Evolutionary conservation across 2,113 vertebrate species (phyloP).

Genomic region (Chaetodon auriga): DNA sequence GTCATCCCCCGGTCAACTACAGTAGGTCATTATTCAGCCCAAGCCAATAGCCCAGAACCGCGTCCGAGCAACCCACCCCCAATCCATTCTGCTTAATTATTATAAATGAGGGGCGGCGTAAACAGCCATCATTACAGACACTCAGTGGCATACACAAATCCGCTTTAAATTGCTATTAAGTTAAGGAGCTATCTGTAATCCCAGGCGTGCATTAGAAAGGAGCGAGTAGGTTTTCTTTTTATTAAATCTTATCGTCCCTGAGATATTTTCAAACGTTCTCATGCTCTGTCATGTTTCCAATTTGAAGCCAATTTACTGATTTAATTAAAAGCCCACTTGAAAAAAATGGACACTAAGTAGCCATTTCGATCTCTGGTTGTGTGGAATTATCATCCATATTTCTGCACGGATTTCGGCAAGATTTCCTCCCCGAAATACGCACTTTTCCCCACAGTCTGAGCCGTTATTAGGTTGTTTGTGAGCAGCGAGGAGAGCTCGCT

Average conservation of each 20-base stretch:
- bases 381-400: constrained; percentile 54
- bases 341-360: constrained; percentile 77
- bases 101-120: constrained; percentile 94
- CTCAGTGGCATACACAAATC: constrained; percentile 88
- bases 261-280: constrained; percentile 81
- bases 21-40: constrained; percentile 94
- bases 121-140: constrained; percentile 90
- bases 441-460: not conserved
- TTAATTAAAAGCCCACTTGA: constrained; percentile 81
- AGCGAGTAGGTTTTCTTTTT: constrained; percentile 77
- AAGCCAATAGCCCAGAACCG: constrained; percentile 95
- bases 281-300: constrained; percentile 79
- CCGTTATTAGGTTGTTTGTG: constrained; percentile 26
- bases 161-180: constrained; percentile 90
- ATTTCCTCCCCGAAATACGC: constrained; percentile 27
- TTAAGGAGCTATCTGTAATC: constrained; percentile 88
- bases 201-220: constrained; percentile 83
- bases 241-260: constrained; percentile 83
- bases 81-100: constrained; percentile 97
- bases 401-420: constrained; percentile 38
- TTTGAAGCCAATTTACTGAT: constrained; percentile 75
- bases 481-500: constrained; percentile 38
- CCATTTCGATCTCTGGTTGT: constrained; percentile 65
- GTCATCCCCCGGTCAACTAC: constrained; percentile 96
- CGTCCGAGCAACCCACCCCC: constrained; percentile 81